Base-by-base conservation (phyloP, 2,113 vertebrate species). In the Anoplopoma fimbria region DNA sequence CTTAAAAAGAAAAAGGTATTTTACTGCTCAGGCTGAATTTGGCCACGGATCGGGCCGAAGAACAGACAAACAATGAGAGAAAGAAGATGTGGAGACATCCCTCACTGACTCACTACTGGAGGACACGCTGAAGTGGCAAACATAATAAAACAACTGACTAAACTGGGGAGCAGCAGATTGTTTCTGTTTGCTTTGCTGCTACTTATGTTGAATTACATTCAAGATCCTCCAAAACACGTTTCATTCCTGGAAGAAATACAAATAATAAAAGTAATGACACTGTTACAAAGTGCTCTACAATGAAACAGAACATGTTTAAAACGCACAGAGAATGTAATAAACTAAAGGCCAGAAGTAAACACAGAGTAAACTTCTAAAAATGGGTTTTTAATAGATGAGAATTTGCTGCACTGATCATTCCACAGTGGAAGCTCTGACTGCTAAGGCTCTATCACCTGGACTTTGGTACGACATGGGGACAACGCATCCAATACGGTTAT, bases 91-190 rank as follows among this genome's bases (percentile, higher is more conserved):
- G 4, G 69, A 79, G 7, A 29, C 34, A 79, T 79, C 38, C 62
- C 2, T 84, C 23, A 51, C 40, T 81, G 74, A 77, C 64, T 75
- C 25, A 71, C n/a, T 42, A 63, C 34, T 31, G 60, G 25, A 62
- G 25, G 68, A 69, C 42, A 25, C 0, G 23, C n/a, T n/a, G n/a
- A n/a, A n/a, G n/a, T n/a, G n/a, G n/a, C 21, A 58, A 61, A 75
- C 21, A 31, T 9, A 75, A 68, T 75, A 58, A 45, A 81, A 80
- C 45, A 83, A 70, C 4, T 1, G 6, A 64, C 45, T 21, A 69
- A 63, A 57, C 69, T 25, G 57, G 63, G 55, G 75, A 34, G 61
- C 64, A 69, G 17, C 45, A 63, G 61, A 69, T 63, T 75, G 68
- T 67, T 57, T 83, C 60, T 42, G 15, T 70, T 67, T 27, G 57